These are phyloP conservation scores for Zaprionus lineosus DNA, from an alignment of 2,888 invertebrate genomes.

Conservation along the genomic window DNA sequence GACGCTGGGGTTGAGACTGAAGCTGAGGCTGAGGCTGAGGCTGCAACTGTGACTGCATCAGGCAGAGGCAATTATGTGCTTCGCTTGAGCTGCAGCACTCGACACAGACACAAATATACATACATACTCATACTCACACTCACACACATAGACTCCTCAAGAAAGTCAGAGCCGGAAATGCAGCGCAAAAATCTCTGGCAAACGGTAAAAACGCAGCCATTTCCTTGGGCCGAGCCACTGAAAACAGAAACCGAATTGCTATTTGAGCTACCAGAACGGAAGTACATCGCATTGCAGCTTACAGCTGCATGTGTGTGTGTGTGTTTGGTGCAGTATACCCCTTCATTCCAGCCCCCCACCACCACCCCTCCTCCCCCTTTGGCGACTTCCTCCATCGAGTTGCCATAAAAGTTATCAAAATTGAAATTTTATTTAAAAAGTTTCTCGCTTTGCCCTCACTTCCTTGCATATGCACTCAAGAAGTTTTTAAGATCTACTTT, in stretches of 20 bases:
- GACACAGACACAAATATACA: constrained; percentile 12
- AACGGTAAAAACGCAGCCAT: constrained; percentile 62
- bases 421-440: constrained; percentile 76
- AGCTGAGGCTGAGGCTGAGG: background rate
- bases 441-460: constrained; percentile 54
- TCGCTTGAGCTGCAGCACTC: constrained; percentile 70
- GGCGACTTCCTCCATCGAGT: constrained; percentile 6
- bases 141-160: constrained; percentile 36
- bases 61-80: constrained; percentile 79
- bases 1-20: constrained; percentile 15
- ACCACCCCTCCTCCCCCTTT: too few species aligned
- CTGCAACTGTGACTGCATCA: constrained; percentile 14
- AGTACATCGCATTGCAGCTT: constrained; percentile 35
- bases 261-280: constrained; percentile 50
- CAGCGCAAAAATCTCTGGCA: constrained; percentile 64
- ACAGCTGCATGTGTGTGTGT: constrained; percentile 15
- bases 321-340: background rate
- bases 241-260: constrained; percentile 31
- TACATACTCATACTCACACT: constrained; percentile 12
- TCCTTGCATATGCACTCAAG: constrained; percentile 58
- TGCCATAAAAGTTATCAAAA: constrained; percentile 74
- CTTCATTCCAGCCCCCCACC: too few species aligned
- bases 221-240: constrained; percentile 38
- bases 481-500: constrained; percentile 74
- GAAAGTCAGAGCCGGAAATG: constrained; percentile 76